These are phyloP conservation scores for Pogonomyrmex barbatus DNA, from an alignment of 1,140 invertebrate species.

Conservation along the genomic window DNA sequence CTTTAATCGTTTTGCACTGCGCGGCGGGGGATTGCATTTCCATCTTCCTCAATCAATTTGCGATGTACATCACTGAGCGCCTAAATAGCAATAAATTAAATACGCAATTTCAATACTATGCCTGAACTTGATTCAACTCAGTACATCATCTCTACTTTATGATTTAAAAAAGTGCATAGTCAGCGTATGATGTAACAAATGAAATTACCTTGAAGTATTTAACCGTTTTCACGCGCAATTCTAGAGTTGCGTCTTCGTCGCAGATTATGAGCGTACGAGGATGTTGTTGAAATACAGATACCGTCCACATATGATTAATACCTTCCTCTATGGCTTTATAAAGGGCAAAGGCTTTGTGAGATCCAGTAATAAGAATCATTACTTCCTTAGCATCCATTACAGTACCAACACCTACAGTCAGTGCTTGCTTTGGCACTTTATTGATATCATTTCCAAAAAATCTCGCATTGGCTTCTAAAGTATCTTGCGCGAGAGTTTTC, in stretches of 20 bases:
- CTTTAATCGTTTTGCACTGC: conserved; percentile 73
- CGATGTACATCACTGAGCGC: conserved; percentile 91
- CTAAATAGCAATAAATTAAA: conserved; percentile 83
- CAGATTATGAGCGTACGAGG: conserved; percentile 96
- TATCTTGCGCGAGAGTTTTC: conserved; percentile 98
- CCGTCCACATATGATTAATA: conserved; percentile 99
- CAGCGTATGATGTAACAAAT: not conserved
- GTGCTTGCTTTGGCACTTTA: conserved; percentile 96
- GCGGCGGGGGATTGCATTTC: conserved; percentile 83
- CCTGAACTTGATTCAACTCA: conserved; percentile 6
- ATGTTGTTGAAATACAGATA: conserved; percentile 99
- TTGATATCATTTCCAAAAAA: conserved; percentile 98
- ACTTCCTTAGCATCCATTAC: conserved; percentile 99
- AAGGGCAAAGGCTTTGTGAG: conserved; percentile 98
- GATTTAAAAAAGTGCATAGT: not conserved
- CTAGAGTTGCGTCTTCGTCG: conserved; percentile 99
- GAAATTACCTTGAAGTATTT: conserved; percentile 98
- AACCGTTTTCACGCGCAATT: conserved; percentile 98
- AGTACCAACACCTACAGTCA: conserved; percentile 99
- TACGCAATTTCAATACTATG: conserved; percentile 16
- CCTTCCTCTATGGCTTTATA: conserved; percentile 98
- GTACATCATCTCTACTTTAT: not conserved
- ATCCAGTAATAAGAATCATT: conserved; percentile 99
- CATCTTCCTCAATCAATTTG: conserved; percentile 89
- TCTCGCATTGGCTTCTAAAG: conserved; percentile 97